Evolutionary conservation across 2,797 vertebrate species (phyloP), one percentile per base, ranked within the genome.

Genomic region (Mormyrops attenuatus): DNA sequence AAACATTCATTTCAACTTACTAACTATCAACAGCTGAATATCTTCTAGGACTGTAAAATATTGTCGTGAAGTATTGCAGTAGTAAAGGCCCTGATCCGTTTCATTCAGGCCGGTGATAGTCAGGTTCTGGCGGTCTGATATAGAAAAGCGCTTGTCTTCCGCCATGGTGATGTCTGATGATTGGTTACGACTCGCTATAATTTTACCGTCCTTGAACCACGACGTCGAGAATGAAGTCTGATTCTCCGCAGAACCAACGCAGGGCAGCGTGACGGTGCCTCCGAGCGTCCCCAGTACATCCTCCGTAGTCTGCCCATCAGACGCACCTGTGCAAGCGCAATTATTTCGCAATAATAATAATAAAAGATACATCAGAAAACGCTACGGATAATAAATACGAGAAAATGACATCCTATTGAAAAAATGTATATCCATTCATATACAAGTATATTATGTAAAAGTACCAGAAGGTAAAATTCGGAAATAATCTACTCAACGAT

Each of bases 41-140:
- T 92, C 86, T 60, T 92, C 87, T 89, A 91, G 44, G 47, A 5
- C 6, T 50, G n/a, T 13, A 11, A 50, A 84, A 50, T n/a, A 47
- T 49, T 93, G 93, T 60, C 91, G 47, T 0, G 93, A 93, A 86
- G 95, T 93, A 53, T 3, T 91, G 94, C 98, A 99, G 88, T 92
- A 92, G 92, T 98, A 99, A 84, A 53, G 93, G 30, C 96, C 97
- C 9, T 95, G 93, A 0, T 99, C 98, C 52, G 93, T 94, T 5
- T 4, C 11, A 0, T 20, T 89, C 90, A 98, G 94, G 0, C 0
- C 57, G 0, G 0, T 0, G 91, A 99, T 96, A 69, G 11, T 92
- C 91, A 99, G 94, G 15, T 94, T 96, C 73, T 96, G 95, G 89
- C 94, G 92, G 0, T 87, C 90, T 88, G 93, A 90, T 89, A 98